Evolutionary conservation across 2,113 vertebrate genomes (phyloP).

Genomic region (Saguinus imperator): DNA sequence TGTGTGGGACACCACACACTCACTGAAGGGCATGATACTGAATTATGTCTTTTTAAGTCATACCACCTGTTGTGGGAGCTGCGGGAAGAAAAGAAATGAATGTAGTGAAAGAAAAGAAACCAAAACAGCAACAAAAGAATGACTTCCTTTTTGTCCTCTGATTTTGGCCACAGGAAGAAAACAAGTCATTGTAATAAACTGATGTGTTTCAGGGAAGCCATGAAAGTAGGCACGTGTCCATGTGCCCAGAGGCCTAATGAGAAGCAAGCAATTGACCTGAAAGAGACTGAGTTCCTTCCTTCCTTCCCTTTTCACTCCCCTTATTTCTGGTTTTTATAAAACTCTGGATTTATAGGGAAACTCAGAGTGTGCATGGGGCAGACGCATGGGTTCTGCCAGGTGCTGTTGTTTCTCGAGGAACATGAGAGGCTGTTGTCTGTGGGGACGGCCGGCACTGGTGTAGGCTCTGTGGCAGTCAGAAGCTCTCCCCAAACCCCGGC

Average conservation of each 20-base stretch:
- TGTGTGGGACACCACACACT: accelerated
- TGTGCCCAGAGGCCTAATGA: background rate
- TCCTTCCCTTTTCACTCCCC: background rate
- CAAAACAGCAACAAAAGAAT: background rate
- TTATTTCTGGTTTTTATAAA: background rate
- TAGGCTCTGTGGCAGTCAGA: accelerated
- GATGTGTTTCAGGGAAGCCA: background rate
- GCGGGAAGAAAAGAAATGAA: background rate
- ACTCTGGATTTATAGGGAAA: background rate
- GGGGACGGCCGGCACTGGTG: background rate
- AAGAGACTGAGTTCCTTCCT: background rate
- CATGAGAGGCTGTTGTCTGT: accelerated
- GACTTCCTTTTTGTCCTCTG: background rate
- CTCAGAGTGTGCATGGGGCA: background rate
- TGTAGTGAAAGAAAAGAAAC: background rate
- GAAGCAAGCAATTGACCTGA: background rate
- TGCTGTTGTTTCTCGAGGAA: background rate
- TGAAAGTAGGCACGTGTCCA: background rate
- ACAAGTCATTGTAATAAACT: background rate
- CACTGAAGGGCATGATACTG: background rate
- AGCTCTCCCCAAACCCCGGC: background rate
- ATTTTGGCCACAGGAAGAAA: background rate
- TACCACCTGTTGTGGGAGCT: background rate
- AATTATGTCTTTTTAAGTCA: background rate
- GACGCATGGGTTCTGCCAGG: background rate